Percentiles rank a stretch among this genome's conserved stretches.
phyloP scores from a whole-genome alignment of 2,888 invertebrate genomes.

The Tortrix viridana region DNA sequence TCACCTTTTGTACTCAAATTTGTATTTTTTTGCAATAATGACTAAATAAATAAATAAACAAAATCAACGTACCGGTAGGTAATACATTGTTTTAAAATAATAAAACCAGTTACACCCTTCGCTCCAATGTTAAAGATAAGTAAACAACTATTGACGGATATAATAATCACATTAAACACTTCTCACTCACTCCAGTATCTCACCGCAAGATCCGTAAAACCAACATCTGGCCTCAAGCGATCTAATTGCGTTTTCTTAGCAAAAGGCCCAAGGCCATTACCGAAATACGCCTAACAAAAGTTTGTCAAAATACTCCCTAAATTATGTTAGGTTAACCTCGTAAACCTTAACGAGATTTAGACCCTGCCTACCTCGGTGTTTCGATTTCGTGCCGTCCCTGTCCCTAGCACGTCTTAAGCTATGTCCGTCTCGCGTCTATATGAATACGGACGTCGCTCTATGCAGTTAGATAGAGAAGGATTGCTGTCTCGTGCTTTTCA shows the following conservation, averaged over 20 bases:
- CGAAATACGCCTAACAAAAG: constrained; percentile 32
- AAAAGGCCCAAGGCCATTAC: constrained; percentile 36
- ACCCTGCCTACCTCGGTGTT: constrained; percentile 37
- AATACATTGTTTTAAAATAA: too few relatives aligned
- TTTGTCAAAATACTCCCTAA: constrained; percentile 37
- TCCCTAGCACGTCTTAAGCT: constrained; percentile 7
- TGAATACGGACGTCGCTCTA: constrained; percentile 27
- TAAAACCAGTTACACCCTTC: too few relatives aligned
- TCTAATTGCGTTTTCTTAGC: constrained; percentile 29
- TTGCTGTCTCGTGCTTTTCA: constrained; percentile 23
- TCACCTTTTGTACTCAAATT: too few relatives aligned
- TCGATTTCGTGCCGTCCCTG: constrained; percentile 27
- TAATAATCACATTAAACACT: too few relatives aligned
- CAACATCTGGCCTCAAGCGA: constrained; percentile 21
- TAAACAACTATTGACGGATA: too few relatives aligned
- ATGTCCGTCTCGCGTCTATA: constrained; percentile 21
- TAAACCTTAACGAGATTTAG: constrained; percentile 37
- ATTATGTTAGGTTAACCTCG: constrained; percentile 39
- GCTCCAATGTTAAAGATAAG: too few relatives aligned
- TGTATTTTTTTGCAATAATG: too few relatives aligned
- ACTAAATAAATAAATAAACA: too few relatives aligned
- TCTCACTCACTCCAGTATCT: too few relatives aligned
- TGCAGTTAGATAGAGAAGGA: constrained; percentile 33
- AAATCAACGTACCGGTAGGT: too few relatives aligned
- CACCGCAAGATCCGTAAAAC: neutral